Conservation (phyloP, 2,113 vertebrate species). For the Elephas maximus region DNA sequence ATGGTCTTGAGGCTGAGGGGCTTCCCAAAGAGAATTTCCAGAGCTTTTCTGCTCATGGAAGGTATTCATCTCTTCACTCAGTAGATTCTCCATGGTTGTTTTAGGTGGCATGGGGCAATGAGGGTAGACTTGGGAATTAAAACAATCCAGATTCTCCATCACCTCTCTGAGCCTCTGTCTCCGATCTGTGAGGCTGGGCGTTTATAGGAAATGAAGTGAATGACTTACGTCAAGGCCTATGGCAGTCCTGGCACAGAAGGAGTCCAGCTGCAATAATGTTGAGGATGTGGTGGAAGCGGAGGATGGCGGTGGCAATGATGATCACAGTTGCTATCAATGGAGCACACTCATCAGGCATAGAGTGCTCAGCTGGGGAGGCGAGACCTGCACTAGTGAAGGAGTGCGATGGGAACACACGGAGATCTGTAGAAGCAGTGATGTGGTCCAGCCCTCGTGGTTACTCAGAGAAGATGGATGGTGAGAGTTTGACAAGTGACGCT, state of each 20-base stretch:
- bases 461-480: not conserved
- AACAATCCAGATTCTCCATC: not conserved
- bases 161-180: not conserved
- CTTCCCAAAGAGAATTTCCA: not conserved
- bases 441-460: not conserved
- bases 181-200: not conserved
- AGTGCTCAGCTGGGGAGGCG: accelerated
- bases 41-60: not conserved
- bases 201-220: not conserved
- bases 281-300: accelerated
- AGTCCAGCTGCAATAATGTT: not conserved
- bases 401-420: accelerated
- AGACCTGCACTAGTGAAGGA: not conserved
- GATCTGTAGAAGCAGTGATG: not conserved
- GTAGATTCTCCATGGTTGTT: no score
- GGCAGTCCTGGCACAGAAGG: not conserved
- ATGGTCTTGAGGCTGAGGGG: not conserved
- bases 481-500: not conserved
- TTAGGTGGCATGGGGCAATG: accelerated
- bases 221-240: not conserved
- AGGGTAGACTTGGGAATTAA: not conserved
- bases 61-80: not conserved
- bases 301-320: accelerated
- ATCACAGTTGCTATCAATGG: no score
- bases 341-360: not conserved